Evolutionary conservation across 2,888 invertebrate genomes (phyloP).

Genomic region (Blomia tropicalis): DNA sequence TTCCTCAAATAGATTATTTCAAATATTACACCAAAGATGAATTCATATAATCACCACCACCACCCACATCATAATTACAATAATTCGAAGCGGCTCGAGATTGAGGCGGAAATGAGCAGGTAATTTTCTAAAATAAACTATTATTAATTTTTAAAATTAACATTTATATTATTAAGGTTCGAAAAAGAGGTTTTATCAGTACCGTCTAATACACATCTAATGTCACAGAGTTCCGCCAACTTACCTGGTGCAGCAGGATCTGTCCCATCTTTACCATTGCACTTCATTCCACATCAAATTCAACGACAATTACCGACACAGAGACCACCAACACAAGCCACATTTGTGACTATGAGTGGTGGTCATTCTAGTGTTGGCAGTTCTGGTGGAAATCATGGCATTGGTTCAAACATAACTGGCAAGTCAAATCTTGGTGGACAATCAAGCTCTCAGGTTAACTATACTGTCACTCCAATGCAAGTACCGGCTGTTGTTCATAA

Average conservation of each 20-base stretch:
- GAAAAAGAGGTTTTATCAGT: slow-evolving; percentile 25
- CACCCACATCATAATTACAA: background rate
- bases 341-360: slow-evolving; percentile 10
- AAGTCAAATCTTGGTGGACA: background rate
- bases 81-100: slow-evolving; percentile 39
- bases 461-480: slow-evolving; percentile 24
- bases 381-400: too few species aligned
- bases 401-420: background rate
- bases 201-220: slow-evolving; percentile 22
- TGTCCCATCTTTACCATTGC: slow-evolving; percentile 6
- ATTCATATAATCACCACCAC: too few species aligned
- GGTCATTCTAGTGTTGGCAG: background rate
- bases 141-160: background rate
- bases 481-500: slow-evolving; percentile 9
- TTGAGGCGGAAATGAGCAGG: slow-evolving; percentile 85
- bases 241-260: slow-evolving; percentile 21
- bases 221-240: slow-evolving; percentile 20
- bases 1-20: background rate
- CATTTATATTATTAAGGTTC: slow-evolving; percentile 17
- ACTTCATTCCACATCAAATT: slow-evolving; percentile 52
- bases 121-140: slow-evolving; percentile 34
- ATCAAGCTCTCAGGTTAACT: background rate
- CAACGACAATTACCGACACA: slow-evolving; percentile 27
- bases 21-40: background rate
- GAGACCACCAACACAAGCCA: background rate